Evolutionary conservation across 1,140 invertebrate species (phyloP).

Genomic region (Procambarus clarkii): DNA sequence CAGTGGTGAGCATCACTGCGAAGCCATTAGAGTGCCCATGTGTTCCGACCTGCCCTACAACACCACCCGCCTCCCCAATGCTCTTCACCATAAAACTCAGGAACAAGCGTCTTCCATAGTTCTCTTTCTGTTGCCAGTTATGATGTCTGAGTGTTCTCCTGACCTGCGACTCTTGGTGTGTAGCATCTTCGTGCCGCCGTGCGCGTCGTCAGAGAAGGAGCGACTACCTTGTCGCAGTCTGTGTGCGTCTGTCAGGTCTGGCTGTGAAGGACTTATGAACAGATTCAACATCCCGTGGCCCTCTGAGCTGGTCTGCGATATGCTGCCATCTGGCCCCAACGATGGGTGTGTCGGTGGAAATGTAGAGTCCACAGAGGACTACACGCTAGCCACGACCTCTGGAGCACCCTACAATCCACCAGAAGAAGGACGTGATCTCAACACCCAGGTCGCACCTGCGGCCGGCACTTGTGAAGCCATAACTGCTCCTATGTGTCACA

Average conservation of each 20-base stretch:
- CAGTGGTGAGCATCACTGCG: slow-evolving; percentile 83
- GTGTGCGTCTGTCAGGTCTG: slow-evolving; percentile 89
- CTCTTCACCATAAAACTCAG: slow-evolving; percentile 93
- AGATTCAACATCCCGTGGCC: slow-evolving; percentile 97
- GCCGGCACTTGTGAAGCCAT: slow-evolving; percentile 88
- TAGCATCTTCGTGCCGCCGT: slow-evolving; percentile 95
- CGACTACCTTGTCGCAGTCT: slow-evolving; percentile 94
- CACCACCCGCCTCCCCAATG: slow-evolving; percentile 95
- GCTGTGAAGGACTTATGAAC: slow-evolving; percentile 94
- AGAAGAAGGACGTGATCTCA: not conserved
- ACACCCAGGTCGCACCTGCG: not conserved
- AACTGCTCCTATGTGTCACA: slow-evolving; percentile 91
- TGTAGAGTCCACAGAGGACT: not conserved
- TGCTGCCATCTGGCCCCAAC: slow-evolving; percentile 84
- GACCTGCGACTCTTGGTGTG: slow-evolving; percentile 97
- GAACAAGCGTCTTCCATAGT: slow-evolving; percentile 95
- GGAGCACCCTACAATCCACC: too few relatives aligned
- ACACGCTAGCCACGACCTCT: not conserved
- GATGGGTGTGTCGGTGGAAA: slow-evolving; percentile 88
- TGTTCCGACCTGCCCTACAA: slow-evolving; percentile 96
- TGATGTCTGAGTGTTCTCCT: slow-evolving; percentile 95
- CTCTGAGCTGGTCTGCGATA: slow-evolving; percentile 90
- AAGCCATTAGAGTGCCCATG: slow-evolving; percentile 92
- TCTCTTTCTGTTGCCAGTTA: slow-evolving; percentile 93
- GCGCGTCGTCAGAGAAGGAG: slow-evolving; percentile 91